These are phyloP conservation scores for Zaprionus camerounensis DNA, from an alignment of 1,140 invertebrate genomes.

Conservation along the genomic window DNA sequence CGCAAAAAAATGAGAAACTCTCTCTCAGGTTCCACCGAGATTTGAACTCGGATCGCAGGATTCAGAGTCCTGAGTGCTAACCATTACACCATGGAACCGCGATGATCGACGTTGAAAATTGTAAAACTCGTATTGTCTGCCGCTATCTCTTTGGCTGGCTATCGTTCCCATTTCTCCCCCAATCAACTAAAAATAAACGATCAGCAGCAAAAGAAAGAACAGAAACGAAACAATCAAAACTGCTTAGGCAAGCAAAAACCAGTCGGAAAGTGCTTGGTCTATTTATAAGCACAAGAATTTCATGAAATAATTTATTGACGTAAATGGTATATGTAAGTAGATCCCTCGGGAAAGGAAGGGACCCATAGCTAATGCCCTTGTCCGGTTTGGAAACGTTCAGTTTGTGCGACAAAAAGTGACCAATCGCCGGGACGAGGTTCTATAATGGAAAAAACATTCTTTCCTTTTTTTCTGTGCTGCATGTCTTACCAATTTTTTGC, in stretches of 20 bases:
- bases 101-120: neutral
- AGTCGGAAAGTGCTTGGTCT: neutral
- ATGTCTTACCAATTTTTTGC: constrained; percentile 40
- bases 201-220: constrained; percentile 10
- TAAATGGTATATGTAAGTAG: constrained; percentile 4
- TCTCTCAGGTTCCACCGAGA: constrained; percentile 90
- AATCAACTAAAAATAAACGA: constrained; percentile 1
- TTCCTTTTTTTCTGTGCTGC: constrained; percentile 28
- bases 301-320: neutral
- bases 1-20: neutral
- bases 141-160: neutral
- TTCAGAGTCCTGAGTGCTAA: constrained; percentile 96
- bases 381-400: constrained; percentile 65
- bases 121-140: neutral
- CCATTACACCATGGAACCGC: constrained; percentile 94
- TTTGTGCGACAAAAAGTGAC: constrained; percentile 72
- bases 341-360: constrained; percentile 6
- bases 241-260: neutral
- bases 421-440: constrained; percentile 57
- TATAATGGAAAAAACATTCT: constrained; percentile 42
- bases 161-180: constrained; percentile 1
- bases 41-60: constrained; percentile 95
- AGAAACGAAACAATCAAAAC: constrained; percentile 5
- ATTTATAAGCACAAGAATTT: constrained; percentile 5
- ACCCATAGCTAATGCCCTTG: constrained; percentile 26